Evolutionary conservation across 2,113 vertebrate species (phyloP).

Genomic region (Hyperoodon ampullatus): DNA sequence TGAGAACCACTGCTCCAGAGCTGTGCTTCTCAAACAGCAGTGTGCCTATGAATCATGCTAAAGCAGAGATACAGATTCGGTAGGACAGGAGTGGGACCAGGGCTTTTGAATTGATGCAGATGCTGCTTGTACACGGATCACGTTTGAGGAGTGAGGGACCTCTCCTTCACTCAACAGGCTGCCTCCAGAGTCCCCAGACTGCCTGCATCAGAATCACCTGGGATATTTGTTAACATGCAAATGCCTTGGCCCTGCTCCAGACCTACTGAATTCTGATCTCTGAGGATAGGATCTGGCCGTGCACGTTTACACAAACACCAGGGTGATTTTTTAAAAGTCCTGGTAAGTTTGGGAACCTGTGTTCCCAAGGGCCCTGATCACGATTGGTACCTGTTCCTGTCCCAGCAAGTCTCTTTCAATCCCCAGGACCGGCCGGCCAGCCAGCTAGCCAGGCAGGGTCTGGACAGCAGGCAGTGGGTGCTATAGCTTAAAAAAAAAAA

Average conservation of each 20-base stretch:
- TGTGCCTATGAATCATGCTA: background rate
- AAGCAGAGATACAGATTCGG: background rate
- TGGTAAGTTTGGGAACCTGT: background rate
- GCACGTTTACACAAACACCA: background rate
- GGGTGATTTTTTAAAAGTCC: background rate
- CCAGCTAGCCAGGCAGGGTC: background rate
- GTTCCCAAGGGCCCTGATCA: background rate
- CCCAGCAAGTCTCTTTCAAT: background rate
- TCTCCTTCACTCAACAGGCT: background rate
- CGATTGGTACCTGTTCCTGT: background rate
- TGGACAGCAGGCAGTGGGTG: background rate
- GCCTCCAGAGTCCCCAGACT: background rate
- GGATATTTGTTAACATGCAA: background rate
- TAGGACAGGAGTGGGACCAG: background rate
- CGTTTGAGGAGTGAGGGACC: background rate
- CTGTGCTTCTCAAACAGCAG: background rate
- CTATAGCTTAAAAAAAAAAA: background rate
- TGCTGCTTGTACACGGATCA: too few relatives aligned
- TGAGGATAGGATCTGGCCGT: background rate
- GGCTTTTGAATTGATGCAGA: background rate
- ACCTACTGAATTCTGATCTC: background rate
- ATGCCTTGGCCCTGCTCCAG: background rate
- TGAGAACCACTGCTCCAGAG: background rate
- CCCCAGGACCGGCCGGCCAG: background rate
- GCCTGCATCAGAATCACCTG: background rate